Base-by-base conservation (phyloP, 2,797 vertebrate species). In the Xyrichtys novacula region DNA sequence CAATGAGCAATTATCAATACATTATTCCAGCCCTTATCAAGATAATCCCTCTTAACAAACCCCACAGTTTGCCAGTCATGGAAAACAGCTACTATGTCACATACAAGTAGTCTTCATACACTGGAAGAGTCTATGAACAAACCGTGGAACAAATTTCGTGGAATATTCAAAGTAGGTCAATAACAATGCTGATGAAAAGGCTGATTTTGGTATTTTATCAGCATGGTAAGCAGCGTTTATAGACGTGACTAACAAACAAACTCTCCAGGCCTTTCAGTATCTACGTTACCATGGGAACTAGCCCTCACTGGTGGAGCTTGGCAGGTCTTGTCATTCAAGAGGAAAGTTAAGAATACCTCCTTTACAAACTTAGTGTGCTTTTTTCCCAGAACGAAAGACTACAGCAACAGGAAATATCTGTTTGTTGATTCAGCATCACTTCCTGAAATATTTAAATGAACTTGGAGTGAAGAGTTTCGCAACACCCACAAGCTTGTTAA, bases 231-330 rank as follows among this genome's bases (percentile, higher is more conserved):
- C 25, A 39, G 22, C 19, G 5, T 15, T 20, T 5, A 19, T 9
- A n/a, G 39, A 3, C 19, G n/a, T 7, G 9, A 20, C 19, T 43
- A 26, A 15, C 5, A 12, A 22, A 25, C 46, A 70, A 19, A 31
- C 54, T 53, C 7, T 39, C 11, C 0, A 8, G 19, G 19, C 36
- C 29, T 50, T 31, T 36, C 70, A 73, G 67, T 66, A 66, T 81
- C 67, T 3, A 12, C 10, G 79, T 89, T 59, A 53, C 85, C 79
- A 79, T 79, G 70, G 77, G 34, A 76, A 83, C 70, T 43, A 22
- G 48, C 7, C 11, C 34, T 64, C 14, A 3, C n/a, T 7, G 28
- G n/a, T 3, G 17, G 7, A 6, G 19, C 40, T 19, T 3, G n/a
- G 20, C 3, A 3, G 58, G 11, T 12, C 25, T 6, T 15, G 46